Conservation (phyloP, 2,888 invertebrate species). For the Heteropelma amictum region DNA sequence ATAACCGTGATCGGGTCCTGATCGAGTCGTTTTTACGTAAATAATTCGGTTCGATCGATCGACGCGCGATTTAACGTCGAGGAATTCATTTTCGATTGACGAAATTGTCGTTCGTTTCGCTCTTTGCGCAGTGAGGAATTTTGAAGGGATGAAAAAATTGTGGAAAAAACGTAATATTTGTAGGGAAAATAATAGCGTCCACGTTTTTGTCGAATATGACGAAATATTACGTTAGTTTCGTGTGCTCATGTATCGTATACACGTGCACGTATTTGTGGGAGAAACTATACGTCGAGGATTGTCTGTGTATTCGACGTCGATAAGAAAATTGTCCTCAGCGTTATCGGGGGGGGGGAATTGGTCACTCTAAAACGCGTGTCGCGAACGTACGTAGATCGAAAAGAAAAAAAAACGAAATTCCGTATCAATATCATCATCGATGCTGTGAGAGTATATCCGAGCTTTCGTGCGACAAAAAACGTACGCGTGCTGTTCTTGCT, state of each 20-base stretch:
- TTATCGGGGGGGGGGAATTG: conserved; percentile 2
- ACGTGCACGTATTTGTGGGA: neutral
- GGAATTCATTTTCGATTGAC: neutral
- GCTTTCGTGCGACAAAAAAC: no score
- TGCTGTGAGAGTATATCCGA: no score
- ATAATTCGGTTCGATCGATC: neutral
- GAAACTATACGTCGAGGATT: neutral
- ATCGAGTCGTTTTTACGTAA: neutral
- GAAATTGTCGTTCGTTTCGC: conserved; percentile 23
- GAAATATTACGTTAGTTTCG: neutral
- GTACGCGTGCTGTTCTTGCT: no score
- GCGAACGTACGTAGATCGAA: neutral
- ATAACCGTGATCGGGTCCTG: neutral
- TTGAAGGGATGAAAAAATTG: neutral
- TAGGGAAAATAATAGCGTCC: no score
- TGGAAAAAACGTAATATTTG: neutral
- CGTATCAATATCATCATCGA: no score
- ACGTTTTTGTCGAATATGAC: neutral
- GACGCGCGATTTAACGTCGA: neutral
- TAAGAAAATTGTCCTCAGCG: conserved; percentile 12
- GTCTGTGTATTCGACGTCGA: neutral
- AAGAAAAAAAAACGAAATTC: no score
- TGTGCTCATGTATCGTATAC: neutral
- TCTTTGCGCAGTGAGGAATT: neutral
- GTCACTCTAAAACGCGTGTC: neutral